Conservation (phyloP, 2,113 vertebrate species). For the Heteronetta atricapilla region DNA sequence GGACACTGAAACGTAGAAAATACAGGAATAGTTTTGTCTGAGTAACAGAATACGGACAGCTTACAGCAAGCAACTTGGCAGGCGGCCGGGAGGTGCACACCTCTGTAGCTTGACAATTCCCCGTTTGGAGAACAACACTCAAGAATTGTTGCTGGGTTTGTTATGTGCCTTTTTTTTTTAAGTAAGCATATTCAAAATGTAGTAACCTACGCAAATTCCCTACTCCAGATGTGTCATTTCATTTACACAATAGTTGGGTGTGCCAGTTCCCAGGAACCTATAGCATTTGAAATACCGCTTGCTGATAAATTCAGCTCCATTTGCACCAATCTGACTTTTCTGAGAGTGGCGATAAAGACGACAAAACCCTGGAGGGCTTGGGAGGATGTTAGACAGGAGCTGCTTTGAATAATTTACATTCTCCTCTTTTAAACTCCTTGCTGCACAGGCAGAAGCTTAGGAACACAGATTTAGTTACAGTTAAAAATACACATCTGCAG, state of each 20-base stretch:
- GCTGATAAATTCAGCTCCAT: neutral
- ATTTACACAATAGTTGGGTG: neutral
- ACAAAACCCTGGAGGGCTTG: neutral
- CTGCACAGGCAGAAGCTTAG: neutral
- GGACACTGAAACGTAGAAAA: neutral
- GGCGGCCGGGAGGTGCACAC: neutral
- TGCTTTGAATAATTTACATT: neutral
- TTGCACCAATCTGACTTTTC: neutral
- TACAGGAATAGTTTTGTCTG: neutral
- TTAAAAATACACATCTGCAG: neutral
- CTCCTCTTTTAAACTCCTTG: neutral
- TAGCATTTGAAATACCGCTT: neutral
- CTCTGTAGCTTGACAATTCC: neutral
- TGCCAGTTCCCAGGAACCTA: neutral
- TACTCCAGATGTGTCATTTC: neutral
- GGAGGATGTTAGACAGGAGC: neutral
- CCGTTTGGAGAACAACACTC: rapidly evolving
- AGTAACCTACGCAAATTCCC: neutral
- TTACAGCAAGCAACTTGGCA: neutral
- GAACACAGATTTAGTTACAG: neutral
- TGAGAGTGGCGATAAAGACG: neutral
- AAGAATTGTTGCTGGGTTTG: neutral
- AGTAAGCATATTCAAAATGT: neutral
- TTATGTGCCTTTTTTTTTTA: neutral
- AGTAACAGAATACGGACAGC: neutral